Evolutionary conservation across 2,888 invertebrate genomes (phyloP).

Genomic region (Amphiduros pacificus): DNA sequence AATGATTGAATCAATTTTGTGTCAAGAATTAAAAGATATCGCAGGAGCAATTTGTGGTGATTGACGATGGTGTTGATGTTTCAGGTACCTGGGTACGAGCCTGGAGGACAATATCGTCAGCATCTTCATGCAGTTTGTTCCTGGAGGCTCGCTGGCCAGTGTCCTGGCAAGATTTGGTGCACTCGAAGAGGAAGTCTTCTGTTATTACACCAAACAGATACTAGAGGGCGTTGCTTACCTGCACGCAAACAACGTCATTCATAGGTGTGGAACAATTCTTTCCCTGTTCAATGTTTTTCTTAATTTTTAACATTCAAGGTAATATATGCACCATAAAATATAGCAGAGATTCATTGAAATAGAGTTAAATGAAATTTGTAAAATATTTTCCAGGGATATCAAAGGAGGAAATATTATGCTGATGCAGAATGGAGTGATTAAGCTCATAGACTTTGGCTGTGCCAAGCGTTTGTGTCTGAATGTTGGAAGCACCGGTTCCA

Average conservation of each 20-base stretch:
- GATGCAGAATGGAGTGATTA: conserved; percentile 58
- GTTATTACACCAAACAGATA: conserved; percentile 58
- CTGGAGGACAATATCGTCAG: conserved; percentile 56
- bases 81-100: conserved; percentile 58
- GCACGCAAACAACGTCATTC: conserved; percentile 58
- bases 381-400: conserved; percentile 52
- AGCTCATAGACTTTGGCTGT: conserved; percentile 61
- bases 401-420: conserved; percentile 61
- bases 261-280: conserved; percentile 56
- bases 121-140: conserved; percentile 61
- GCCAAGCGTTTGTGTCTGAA: conserved; percentile 58
- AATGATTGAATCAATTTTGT: no score
- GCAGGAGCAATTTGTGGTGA: no score
- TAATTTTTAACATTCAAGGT: no score
- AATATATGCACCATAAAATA: no score
- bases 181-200: conserved; percentile 57
- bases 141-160: conserved; percentile 59
- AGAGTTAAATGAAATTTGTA: no score
- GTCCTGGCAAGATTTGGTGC: conserved; percentile 57
- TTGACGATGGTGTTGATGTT: no score
- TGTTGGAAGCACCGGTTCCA: conserved; percentile 24
- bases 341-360: no score
- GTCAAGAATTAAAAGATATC: no score
- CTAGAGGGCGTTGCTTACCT: conserved; percentile 59
- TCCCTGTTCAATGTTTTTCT: no score